A percentile compares a stretch with the other conserved stretches of the same genome.
These are phyloP conservation scores for Antennarius striatus DNA, from an alignment of 2,113 vertebrate genomes.

Conservation along the genomic window DNA sequence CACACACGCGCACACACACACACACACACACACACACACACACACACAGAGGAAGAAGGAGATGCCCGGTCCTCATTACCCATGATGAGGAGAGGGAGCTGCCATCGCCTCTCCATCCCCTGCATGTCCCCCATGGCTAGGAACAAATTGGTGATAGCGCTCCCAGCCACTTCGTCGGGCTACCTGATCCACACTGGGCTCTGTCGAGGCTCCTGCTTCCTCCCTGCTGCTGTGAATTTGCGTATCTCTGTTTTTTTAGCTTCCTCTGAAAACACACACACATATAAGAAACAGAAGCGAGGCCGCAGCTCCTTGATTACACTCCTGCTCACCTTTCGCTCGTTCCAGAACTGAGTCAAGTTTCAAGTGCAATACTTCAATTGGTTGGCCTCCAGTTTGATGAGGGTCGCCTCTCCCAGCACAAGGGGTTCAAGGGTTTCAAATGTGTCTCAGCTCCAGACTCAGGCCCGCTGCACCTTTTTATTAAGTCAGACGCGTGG, in stretches of 20 bases:
- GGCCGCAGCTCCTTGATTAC: slow-evolving; percentile 30
- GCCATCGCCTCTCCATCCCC: slow-evolving; percentile 80
- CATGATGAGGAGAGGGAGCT: slow-evolving; percentile 76
- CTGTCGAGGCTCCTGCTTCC: slow-evolving; percentile 49
- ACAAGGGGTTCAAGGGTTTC: slow-evolving; percentile 41
- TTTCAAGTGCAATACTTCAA: slow-evolving; percentile 39
- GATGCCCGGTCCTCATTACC: slow-evolving; percentile 79
- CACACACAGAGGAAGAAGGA: slow-evolving; percentile 20
- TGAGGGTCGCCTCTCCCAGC: slow-evolving; percentile 14
- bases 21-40: slow-evolving; percentile 21
- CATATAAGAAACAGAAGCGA: background rate
- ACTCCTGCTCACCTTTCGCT: slow-evolving; percentile 40
- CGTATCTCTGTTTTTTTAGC: slow-evolving; percentile 4
- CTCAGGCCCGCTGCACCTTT: slow-evolving; percentile 36
- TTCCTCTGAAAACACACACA: slow-evolving; percentile 2
- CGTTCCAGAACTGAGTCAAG: slow-evolving; percentile 7
- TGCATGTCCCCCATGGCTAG: slow-evolving; percentile 84
- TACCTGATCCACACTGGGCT: slow-evolving; percentile 55
- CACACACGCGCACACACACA: slow-evolving; percentile 32
- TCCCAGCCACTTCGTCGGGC: slow-evolving; percentile 67
- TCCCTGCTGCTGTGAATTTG: slow-evolving; percentile 26
- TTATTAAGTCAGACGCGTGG: slow-evolving; percentile 39
- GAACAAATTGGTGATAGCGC: slow-evolving; percentile 85
- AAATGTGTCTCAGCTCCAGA: slow-evolving; percentile 40
- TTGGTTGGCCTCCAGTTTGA: slow-evolving; percentile 33